Base-by-base conservation (phyloP, 2,797 vertebrate genomes). In the Chrysocyon brachyurus region DNA sequence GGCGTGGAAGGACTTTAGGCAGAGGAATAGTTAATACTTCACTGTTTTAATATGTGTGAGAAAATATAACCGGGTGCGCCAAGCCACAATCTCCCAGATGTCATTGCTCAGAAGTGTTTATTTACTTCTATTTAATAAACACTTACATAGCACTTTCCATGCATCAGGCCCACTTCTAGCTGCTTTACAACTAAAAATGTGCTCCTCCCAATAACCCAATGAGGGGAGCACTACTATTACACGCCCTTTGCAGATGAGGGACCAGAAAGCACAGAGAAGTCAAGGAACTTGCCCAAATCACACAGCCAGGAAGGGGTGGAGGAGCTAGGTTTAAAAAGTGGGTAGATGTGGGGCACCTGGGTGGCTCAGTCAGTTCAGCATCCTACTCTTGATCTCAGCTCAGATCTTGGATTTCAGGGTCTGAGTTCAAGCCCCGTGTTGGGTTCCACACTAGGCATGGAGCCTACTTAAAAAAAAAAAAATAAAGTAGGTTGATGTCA, bases 51-150 rank as follows among this genome's bases (percentile, higher is more conserved):
- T 7, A 82, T 66, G n/a, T 14, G 1, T n/a, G 24, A 75, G 77
- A 57, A 56, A 85, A 86, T 16, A 68, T 21, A 77, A 64, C 64
- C 21, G 31, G 31, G 21, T 22, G 24, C 31, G 0, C 28, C 79
- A 94, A 64, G 28, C 81, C 64, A 56, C 12, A 54, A 79, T 12
- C 66, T 70, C 63, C 59, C 57, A 33, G 75, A 54, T 78, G n/a
- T 66, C 61, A 61, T 40, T 68, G 73, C 64, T 54, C 72, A 40
- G 15, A 68, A 70, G 46, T 78, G 86, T 92, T 88, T 84, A 63
- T 81, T 77, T 78, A 21, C 22, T 87, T 87, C 73, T 64, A 16
- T 81, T 90, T 77, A 68, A 95, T 36, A 86, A 77, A 95, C 72
- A 57, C 56, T 28, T 46, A 33, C 3, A 28, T 21, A 36, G 83